Conservation (phyloP, 2,888 invertebrate genomes). For the Leucozona laternaria region DNA sequence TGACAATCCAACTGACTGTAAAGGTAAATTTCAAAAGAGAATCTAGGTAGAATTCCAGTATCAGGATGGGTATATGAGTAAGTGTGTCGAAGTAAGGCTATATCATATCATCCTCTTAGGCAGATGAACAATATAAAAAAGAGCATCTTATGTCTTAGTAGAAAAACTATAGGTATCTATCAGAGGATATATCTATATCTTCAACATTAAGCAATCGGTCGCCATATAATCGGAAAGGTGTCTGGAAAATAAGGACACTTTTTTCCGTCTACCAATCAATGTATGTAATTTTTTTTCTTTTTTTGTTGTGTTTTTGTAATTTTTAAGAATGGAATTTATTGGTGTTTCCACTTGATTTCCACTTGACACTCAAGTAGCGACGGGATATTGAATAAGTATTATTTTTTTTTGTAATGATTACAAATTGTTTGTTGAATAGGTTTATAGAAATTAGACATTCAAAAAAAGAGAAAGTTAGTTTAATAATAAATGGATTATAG, state of each 20-base stretch:
- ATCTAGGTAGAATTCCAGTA: constrained; percentile 23
- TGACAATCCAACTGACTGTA: constrained; percentile 67
- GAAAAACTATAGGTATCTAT: constrained; percentile 54
- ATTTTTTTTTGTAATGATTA: constrained; percentile 36
- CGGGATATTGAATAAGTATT: constrained; percentile 31
- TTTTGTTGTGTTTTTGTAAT: neutral
- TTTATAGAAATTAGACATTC: neutral
- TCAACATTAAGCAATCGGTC: constrained; percentile 72
- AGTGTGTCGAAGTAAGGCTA: neutral
- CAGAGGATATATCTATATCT: constrained; percentile 10
- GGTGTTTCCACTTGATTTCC: constrained; percentile 60
- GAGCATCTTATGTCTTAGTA: constrained; percentile 41
- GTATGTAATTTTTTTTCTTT: neutral
- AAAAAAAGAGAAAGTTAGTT: constrained; percentile 7
- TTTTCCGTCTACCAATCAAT: constrained; percentile 23
- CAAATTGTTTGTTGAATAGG: constrained; percentile 33
- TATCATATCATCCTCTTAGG: constrained; percentile 8
- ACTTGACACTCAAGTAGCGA: constrained; percentile 62
- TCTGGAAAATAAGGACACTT: constrained; percentile 70
- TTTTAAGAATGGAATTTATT: constrained; percentile 26
- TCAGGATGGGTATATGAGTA: constrained; percentile 38
- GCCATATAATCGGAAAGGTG: constrained; percentile 72
- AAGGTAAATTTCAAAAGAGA: constrained; percentile 49
- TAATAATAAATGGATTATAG: no score
- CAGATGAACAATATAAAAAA: constrained; percentile 33